Evolutionary conservation across 1,140 invertebrate species (phyloP).

Genomic region (Papilio machaon): DNA sequence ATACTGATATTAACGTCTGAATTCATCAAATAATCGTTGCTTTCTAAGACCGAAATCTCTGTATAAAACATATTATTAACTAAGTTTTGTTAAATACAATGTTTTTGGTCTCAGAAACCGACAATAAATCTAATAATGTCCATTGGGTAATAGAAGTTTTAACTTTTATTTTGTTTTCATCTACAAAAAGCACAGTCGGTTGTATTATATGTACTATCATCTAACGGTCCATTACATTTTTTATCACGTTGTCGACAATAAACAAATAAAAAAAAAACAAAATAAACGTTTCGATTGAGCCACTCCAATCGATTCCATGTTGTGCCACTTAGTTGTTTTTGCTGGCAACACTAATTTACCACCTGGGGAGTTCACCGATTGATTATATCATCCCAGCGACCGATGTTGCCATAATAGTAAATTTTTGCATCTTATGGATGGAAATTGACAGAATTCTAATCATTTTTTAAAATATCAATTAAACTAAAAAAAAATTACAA

Average conservation of each 20-base stretch:
- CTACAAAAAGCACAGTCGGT: slow-evolving; percentile 1
- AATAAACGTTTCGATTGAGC: slow-evolving; percentile 40
- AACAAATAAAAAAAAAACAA: slow-evolving; percentile 29
- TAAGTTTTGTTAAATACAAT: too few species aligned
- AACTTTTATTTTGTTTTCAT: background rate
- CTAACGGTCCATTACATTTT: slow-evolving; percentile 22
- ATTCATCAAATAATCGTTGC: too few species aligned
- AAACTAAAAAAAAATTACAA: too few species aligned
- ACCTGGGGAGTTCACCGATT: slow-evolving; percentile 44
- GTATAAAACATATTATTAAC: too few species aligned
- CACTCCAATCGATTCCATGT: slow-evolving; percentile 40
- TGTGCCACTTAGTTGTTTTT: slow-evolving; percentile 44
- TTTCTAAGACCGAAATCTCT: too few species aligned
- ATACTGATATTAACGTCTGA: too few species aligned
- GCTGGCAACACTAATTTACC: slow-evolving; percentile 52
- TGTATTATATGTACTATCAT: background rate
- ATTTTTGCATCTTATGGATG: background rate
- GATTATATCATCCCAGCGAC: slow-evolving; percentile 36
- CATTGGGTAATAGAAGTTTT: background rate
- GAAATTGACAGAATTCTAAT: background rate
- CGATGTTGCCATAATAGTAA: slow-evolving; percentile 31
- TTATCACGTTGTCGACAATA: slow-evolving; percentile 9
- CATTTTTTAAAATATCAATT: background rate
- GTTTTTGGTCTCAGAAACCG: background rate
- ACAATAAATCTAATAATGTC: background rate